A percentile compares a stretch with the other conserved stretches of the same genome.
These are phyloP conservation scores for Balanococcus diminutus DNA, from an alignment of 2,888 invertebrate genomes.

Conservation along the genomic window DNA sequence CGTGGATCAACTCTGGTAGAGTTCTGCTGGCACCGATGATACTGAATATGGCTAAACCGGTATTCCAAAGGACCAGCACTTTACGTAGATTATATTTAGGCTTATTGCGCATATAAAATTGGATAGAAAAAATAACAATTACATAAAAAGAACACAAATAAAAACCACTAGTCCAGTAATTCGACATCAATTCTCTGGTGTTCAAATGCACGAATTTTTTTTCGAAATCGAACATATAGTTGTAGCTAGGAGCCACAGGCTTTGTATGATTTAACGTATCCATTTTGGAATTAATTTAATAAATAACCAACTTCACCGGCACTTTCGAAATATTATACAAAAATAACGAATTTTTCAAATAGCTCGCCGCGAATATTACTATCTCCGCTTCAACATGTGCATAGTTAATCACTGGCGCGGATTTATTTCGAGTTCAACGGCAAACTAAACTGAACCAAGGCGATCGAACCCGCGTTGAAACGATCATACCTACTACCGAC, in stretches of 20 bases:
- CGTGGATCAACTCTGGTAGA: conserved; percentile 89
- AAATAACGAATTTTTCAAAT: neutral
- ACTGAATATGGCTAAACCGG: conserved; percentile 89
- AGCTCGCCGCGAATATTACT: neutral
- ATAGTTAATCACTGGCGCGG: neutral
- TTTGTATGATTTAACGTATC: conserved; percentile 23
- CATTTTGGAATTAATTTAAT: conserved; percentile 7
- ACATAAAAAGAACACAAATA: conserved; percentile 90
- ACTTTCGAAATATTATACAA: neutral
- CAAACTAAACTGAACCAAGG: neutral
- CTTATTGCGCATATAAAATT: conserved; percentile 90
- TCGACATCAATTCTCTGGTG: conserved; percentile 91
- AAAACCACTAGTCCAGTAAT: conserved; percentile 94
- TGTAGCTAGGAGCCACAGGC: conserved; percentile 72
- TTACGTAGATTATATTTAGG: conserved; percentile 88
- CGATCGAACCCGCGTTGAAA: conserved; percentile 21
- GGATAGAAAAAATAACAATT: conserved; percentile 90
- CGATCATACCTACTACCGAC: neutral
- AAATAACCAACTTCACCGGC: neutral
- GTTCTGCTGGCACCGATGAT: conserved; percentile 92
- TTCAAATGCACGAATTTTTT: conserved; percentile 89
- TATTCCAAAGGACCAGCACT: conserved; percentile 90
- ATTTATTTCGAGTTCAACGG: neutral
- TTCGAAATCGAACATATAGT: conserved; percentile 94
- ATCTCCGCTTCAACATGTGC: neutral